Evolutionary conservation across 2,797 vertebrate species (phyloP).

Genomic region (Lepilemur septentrionalis): DNA sequence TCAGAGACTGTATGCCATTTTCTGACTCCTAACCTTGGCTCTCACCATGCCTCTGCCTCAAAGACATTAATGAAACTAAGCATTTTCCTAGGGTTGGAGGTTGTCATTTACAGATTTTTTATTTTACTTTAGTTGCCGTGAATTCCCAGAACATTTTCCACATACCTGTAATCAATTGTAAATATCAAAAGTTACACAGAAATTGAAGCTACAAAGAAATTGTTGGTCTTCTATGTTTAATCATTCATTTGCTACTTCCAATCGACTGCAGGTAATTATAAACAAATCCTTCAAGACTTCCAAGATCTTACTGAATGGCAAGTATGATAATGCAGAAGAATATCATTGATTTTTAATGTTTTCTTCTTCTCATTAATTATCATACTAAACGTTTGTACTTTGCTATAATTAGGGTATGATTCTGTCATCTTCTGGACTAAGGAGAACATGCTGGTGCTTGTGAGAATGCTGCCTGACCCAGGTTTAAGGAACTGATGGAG

Average conservation of each 20-base stretch:
- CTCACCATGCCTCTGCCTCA: not conserved
- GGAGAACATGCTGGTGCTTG: not conserved
- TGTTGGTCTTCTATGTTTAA: not conserved
- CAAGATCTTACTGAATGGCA: slow-evolving; percentile 20
- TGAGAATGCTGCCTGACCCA: not conserved
- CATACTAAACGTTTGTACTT: not conserved
- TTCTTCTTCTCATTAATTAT: not conserved
- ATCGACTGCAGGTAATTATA: not conserved
- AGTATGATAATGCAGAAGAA: slow-evolving; percentile 10
- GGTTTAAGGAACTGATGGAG: not conserved
- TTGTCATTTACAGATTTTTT: not conserved
- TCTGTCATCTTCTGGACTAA: not conserved
- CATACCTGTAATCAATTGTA: slow-evolving; percentile 26
- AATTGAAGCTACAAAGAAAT: not conserved
- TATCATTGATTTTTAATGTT: slow-evolving; percentile 36
- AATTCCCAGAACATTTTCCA: not conserved
- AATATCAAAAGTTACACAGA: slow-evolving; percentile 18
- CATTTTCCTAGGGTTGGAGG: not conserved
- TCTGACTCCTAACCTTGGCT: not conserved
- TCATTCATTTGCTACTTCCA: not conserved
- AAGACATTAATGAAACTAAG: not conserved
- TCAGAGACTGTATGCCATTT: not conserved
- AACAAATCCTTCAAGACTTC: slow-evolving; percentile 8
- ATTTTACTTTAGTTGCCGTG: not conserved
- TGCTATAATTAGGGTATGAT: not conserved